These are phyloP conservation scores for Brachyptera risi DNA, from an alignment of 2,888 invertebrate species.

Conservation along the genomic window DNA sequence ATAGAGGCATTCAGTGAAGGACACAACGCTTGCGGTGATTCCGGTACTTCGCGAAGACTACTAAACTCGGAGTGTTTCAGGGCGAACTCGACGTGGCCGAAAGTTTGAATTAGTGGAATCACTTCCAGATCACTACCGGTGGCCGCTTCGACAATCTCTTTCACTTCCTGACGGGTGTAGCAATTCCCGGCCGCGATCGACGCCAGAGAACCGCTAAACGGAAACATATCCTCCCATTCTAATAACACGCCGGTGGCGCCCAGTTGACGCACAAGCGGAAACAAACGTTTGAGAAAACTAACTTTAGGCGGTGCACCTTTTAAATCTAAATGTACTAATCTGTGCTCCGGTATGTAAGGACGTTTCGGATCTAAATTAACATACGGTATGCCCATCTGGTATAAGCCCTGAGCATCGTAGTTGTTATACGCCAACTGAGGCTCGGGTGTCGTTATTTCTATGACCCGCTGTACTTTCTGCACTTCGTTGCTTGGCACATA, in stretches of 20 bases:
- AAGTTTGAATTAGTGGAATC: conserved; percentile 72
- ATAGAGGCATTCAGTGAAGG: conserved; percentile 61
- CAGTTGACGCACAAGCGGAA: conserved; percentile 54
- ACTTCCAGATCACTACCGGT: conserved; percentile 58
- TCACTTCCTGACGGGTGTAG: conserved; percentile 53
- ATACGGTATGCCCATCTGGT: conserved; percentile 46
- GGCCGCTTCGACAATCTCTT: conserved; percentile 51
- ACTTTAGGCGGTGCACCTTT: conserved; percentile 73
- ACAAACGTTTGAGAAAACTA: conserved; percentile 53
- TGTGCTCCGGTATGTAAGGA: conserved; percentile 50
- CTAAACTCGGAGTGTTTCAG: conserved; percentile 61
- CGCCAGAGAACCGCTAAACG: conserved; percentile 58
- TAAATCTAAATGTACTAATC: conserved; percentile 65
- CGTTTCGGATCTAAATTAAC: conserved; percentile 44
- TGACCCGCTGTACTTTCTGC: not conserved
- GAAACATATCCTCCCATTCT: conserved; percentile 83
- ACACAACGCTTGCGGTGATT: conserved; percentile 67
- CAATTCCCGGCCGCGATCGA: conserved; percentile 55
- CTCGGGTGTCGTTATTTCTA: conserved; percentile 15
- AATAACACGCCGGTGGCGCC: conserved; percentile 69
- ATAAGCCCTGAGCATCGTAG: conserved; percentile 31
- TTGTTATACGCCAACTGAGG: conserved; percentile 10
- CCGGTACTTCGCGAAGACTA: conserved; percentile 60
- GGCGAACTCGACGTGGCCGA: conserved; percentile 71
- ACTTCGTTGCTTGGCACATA: not conserved